Evolutionary conservation across 2,888 invertebrate genomes (phyloP).

Genomic region (Melanchra persicariae): DNA sequence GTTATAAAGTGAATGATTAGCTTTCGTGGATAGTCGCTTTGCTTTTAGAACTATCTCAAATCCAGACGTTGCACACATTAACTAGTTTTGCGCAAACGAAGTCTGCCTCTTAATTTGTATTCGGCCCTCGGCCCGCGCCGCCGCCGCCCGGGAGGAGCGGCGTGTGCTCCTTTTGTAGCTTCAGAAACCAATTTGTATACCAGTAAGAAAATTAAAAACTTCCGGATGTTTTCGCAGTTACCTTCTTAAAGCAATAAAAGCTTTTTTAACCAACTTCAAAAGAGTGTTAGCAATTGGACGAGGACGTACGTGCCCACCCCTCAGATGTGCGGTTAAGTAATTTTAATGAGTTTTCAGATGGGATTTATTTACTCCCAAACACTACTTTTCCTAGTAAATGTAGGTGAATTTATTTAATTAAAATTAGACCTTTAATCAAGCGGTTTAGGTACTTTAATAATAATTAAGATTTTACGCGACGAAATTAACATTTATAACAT

Average conservation of each 20-base stretch:
- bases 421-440: constrained; percentile 39
- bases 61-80: constrained; percentile 84
- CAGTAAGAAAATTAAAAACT: constrained; percentile 88
- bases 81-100: constrained; percentile 82
- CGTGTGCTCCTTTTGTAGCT: constrained; percentile 86
- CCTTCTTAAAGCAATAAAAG: constrained; percentile 77
- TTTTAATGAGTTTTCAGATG: constrained; percentile 46
- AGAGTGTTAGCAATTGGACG: constrained; percentile 51
- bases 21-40: constrained; percentile 67
- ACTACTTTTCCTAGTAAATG: constrained; percentile 19
- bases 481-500: constrained; percentile 79
- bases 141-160: constrained; percentile 77
- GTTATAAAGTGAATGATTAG: constrained; percentile 71
- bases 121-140: constrained; percentile 81
- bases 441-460: constrained; percentile 46
- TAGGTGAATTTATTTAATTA: constrained; percentile 43
- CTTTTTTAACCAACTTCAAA: constrained; percentile 68
- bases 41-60: constrained; percentile 79
- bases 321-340: constrained; percentile 40
- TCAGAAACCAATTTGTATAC: constrained; percentile 88
- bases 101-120: constrained; percentile 87
- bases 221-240: constrained; percentile 79
- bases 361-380: constrained; percentile 30
- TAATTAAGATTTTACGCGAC: constrained; percentile 71
- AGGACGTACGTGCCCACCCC: constrained; percentile 26